A percentile compares a stretch with the other conserved stretches of the same genome.
Evolutionary conservation across 2,797 vertebrate genomes (phyloP).

Genomic region (Microctenopoma lineatum): DNA sequence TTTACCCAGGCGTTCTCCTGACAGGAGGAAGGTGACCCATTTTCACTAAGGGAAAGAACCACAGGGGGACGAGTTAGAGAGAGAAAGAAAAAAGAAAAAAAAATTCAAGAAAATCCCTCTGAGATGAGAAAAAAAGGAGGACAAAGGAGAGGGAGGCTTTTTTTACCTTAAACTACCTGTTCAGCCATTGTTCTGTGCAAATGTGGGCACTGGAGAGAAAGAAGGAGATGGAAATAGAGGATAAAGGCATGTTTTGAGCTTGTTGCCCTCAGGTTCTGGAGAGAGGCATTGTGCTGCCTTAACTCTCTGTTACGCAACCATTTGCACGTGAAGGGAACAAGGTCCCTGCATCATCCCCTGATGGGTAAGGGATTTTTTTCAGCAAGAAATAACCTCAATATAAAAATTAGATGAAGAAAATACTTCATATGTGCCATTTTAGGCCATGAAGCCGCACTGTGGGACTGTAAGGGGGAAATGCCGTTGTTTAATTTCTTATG

Average conservation of each 20-base stretch:
- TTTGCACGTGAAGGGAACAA: slow-evolving; percentile 31
- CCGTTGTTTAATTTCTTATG: slow-evolving; percentile 17
- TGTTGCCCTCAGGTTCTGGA: slow-evolving; percentile 6
- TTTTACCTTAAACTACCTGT: slow-evolving; percentile 25
- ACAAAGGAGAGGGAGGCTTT: slow-evolving; percentile 24
- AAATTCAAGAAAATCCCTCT: slow-evolving; percentile 62
- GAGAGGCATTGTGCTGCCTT: slow-evolving; percentile 8
- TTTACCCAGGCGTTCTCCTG: slow-evolving; percentile 56
- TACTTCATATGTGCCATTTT: neutral
- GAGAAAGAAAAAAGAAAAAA: slow-evolving; percentile 17
- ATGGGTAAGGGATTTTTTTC: neutral
- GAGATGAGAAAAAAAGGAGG: slow-evolving; percentile 51
- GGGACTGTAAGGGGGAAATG: neutral
- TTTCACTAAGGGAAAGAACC: slow-evolving; percentile 70
- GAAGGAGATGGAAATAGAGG: slow-evolving; percentile 30
- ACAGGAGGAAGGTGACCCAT: slow-evolving; percentile 78
- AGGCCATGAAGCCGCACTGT: neutral
- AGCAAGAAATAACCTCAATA: slow-evolving; percentile 8
- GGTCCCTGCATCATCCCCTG: slow-evolving; percentile 12
- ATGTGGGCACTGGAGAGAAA: slow-evolving; percentile 6
- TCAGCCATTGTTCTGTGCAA: slow-evolving; percentile 42
- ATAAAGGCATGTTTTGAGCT: slow-evolving; percentile 21
- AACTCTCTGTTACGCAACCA: slow-evolving; percentile 48
- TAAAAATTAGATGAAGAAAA: slow-evolving; percentile 1
- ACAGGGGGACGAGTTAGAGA: slow-evolving; percentile 21